Base-by-base conservation (phyloP, 2,888 invertebrate species). In the Mantis religiosa region DNA sequence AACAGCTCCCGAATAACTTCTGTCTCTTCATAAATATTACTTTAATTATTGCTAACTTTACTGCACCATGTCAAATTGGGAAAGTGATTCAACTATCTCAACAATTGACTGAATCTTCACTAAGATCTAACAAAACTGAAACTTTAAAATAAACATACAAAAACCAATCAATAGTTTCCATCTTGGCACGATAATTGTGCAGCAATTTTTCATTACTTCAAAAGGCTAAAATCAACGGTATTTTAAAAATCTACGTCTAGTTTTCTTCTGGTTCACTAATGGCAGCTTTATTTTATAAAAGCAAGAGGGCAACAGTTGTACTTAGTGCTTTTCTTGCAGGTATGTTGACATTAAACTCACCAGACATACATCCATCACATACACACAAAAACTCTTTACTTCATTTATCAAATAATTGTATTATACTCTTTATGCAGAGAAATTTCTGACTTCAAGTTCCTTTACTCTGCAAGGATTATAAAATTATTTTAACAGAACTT, bases 31-130 rank as follows among this genome's bases (percentile, higher is more conserved):
- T 82, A 82, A 82, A 34, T 87, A 82, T 82, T 27, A 86, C 47
- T 28, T 71, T 86, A 41, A 86, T 82, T 87, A 87, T 82, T 87
- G 87, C 82, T 87, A 87, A 34, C 82, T 87, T 87, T 82, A 82
- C 28, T 85, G 47, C 85, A 85, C 82, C 82, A 87, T 30, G 30
- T 30, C 28, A n/a, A 34, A 34, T n/a, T 87, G 54, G 27, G 30
- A 87, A 82, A 82, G 28, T 87, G 25, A 28, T 25, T 20, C 54
- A 54, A 54, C 20, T 54, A 4, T 54, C 54, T 20, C 15, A 71
- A 71, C 15, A 71, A 71, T 6, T 71, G 20, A 71, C 25, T 71
- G 25, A 4, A 25, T 71, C 54, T 71, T 71, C 54, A 71, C 15
- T 71, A 71, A 71, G 20, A 15, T 20, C 54, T 71, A 71, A 71